A percentile compares a stretch with the other conserved stretches of the same genome.
Conservation (phyloP, 2,113 vertebrate genomes). For the Trinectes maculatus region DNA sequence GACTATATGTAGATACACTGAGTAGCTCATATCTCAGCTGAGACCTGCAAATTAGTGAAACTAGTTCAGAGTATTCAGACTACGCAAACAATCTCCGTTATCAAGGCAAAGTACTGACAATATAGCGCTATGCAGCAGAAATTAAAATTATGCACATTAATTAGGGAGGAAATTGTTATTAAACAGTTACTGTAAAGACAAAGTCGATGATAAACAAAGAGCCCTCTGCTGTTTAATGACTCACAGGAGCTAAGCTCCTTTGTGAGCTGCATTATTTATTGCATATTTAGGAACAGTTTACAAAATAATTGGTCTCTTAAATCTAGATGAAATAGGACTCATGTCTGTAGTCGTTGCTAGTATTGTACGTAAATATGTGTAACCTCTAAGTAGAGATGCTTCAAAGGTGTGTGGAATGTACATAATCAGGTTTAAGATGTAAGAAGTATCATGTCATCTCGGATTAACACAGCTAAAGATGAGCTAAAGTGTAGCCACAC, state of each 20-base stretch:
- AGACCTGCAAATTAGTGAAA: slow-evolving; percentile 24
- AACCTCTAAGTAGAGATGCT: slow-evolving; percentile 36
- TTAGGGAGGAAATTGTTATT: slow-evolving; percentile 21
- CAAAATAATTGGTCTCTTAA: slow-evolving; percentile 47
- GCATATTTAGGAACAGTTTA: slow-evolving; percentile 42
- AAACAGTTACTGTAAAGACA: slow-evolving; percentile 28
- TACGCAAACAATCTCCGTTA: slow-evolving; percentile 25
- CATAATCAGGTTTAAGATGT: slow-evolving; percentile 35
- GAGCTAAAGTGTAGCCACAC: slow-evolving; percentile 17
- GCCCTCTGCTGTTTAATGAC: slow-evolving; percentile 38
- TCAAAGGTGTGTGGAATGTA: slow-evolving; percentile 38
- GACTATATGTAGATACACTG: not conserved
- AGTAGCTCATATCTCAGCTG: slow-evolving; percentile 29
- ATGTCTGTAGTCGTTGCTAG: slow-evolving; percentile 13
- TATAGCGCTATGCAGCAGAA: slow-evolving; percentile 17
- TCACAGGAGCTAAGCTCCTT: slow-evolving; percentile 24
- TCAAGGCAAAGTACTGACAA: slow-evolving; percentile 17
- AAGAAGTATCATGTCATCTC: slow-evolving; percentile 9
- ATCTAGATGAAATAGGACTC: slow-evolving; percentile 12
- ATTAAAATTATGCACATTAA: slow-evolving; percentile 25
- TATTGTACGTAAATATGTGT: slow-evolving; percentile 28
- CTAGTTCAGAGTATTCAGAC: slow-evolving; percentile 12
- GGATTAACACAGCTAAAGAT: slow-evolving; percentile 31
- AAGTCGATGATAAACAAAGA: slow-evolving; percentile 18
- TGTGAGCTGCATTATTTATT: slow-evolving; percentile 54